Conservation (phyloP, 2,113 vertebrate species). For the Tichodroma muraria region DNA sequence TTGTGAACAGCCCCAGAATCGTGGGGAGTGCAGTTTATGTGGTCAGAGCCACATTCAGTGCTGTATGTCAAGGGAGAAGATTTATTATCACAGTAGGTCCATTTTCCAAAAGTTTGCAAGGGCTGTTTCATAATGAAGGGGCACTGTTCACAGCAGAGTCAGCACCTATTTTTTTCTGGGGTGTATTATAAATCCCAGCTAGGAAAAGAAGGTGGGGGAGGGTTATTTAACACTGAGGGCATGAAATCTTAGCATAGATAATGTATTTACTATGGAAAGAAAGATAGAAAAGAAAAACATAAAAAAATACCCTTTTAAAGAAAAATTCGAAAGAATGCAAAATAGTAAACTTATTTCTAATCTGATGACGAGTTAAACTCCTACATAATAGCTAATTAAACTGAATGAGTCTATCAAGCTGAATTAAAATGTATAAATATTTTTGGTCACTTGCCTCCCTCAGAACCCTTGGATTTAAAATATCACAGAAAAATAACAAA, state of each 20-base stretch:
- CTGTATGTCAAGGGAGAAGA: slow-evolving; percentile 43
- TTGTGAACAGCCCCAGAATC: slow-evolving; percentile 55
- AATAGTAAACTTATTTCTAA: background rate
- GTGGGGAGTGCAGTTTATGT: slow-evolving; percentile 58
- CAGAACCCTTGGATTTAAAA: slow-evolving; percentile 19
- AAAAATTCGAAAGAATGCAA: background rate
- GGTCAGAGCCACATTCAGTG: slow-evolving; percentile 51
- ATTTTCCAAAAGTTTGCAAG: slow-evolving; percentile 38
- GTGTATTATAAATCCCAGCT: background rate
- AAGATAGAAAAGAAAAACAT: background rate
- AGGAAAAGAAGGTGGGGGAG: background rate
- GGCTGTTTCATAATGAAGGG: slow-evolving; percentile 25
- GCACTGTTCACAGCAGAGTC: background rate
- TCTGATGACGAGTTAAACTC: background rate
- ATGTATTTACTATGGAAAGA: background rate
- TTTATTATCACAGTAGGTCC: slow-evolving; percentile 49
- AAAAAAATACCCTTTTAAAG: background rate
- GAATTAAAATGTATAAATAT: slow-evolving; percentile 1
- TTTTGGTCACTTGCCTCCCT: slow-evolving; percentile 19
- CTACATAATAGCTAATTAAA: slow-evolving; percentile 21
- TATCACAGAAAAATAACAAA: background rate
- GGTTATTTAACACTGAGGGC: background rate
- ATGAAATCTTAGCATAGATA: background rate
- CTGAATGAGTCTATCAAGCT: background rate
- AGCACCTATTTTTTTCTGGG: background rate